phyloP scores from a whole-genome alignment of 2,797 vertebrate species.

The Macroramphosus scolopax region DNA sequence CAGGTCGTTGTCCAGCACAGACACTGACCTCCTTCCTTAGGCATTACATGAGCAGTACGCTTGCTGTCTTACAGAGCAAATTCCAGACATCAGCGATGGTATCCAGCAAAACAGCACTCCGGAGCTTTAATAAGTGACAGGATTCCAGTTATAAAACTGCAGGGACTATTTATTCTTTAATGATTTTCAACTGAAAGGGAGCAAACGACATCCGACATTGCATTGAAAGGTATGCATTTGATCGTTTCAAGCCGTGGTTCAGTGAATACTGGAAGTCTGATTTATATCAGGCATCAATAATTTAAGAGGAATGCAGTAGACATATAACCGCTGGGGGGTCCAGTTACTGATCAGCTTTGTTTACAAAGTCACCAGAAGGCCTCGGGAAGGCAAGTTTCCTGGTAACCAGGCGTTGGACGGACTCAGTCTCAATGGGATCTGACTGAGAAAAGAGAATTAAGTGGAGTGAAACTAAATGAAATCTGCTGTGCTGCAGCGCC shows the following conservation, averaged over 20 bases:
- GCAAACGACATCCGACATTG: not conserved
- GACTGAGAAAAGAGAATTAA: constrained; percentile 35
- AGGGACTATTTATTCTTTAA: too few species aligned
- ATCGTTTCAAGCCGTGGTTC: too few species aligned
- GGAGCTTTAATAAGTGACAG: too few species aligned
- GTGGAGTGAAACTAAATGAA: constrained; percentile 38
- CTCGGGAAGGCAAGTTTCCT: constrained; percentile 28
- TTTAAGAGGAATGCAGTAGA: not conserved
- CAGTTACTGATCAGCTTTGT: constrained; percentile 23
- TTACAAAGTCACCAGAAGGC: constrained; percentile 17
- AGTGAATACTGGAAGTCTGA: not conserved
- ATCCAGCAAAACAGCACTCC: too few species aligned
- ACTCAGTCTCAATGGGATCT: constrained; percentile 21
- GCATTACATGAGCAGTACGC: too few species aligned
- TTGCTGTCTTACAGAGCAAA: too few species aligned
- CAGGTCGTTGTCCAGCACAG: too few species aligned
- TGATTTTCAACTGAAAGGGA: too few species aligned
- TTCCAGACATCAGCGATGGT: too few species aligned
- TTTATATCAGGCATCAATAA: not conserved
- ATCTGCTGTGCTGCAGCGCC: constrained; percentile 32
- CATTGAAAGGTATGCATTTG: not conserved
- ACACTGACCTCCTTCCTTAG: too few species aligned
- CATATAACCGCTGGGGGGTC: constrained; percentile 18
- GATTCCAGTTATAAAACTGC: too few species aligned
- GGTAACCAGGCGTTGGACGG: constrained; percentile 17